A percentile compares a stretch with the other conserved stretches of the same genome.
Evolutionary conservation across 2,888 invertebrate species (phyloP).

Genomic region (Phalera bucephala): DNA sequence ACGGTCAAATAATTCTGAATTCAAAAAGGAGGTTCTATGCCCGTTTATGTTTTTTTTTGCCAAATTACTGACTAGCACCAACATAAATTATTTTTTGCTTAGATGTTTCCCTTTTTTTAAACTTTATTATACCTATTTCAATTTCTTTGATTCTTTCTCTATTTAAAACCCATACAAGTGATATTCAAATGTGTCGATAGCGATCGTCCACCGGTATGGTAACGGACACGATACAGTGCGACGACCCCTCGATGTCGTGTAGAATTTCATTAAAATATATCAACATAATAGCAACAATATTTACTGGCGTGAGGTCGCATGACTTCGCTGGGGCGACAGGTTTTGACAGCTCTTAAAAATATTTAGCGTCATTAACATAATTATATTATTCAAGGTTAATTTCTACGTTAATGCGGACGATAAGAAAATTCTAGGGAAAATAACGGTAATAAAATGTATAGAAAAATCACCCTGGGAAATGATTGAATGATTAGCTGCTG

Average conservation of each 20-base stretch:
- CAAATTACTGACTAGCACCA: too few species aligned
- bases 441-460: too few species aligned
- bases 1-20: too few species aligned
- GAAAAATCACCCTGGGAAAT: too few species aligned
- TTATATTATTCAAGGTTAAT: not conserved
- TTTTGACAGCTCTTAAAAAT: not conserved
- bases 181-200: constrained; percentile 28
- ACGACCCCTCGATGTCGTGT: constrained; percentile 25
- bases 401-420: not conserved
- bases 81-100: too few species aligned
- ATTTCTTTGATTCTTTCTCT: constrained; percentile 20
- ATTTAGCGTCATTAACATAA: not conserved
- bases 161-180: constrained; percentile 21
- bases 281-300: constrained; percentile 20
- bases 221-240: constrained; percentile 24
- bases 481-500: too few species aligned
- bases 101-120: too few species aligned
- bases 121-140: too few species aligned
- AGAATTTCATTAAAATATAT: constrained; percentile 31
- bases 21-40: too few species aligned
- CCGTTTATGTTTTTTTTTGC: too few species aligned
- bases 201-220: constrained; percentile 15
- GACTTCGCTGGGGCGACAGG: constrained; percentile 5
- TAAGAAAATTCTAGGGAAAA: not conserved
- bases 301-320: constrained; percentile 20